Base-by-base conservation (phyloP, 2,113 vertebrate species). In the Acanthisitta chloris region DNA sequence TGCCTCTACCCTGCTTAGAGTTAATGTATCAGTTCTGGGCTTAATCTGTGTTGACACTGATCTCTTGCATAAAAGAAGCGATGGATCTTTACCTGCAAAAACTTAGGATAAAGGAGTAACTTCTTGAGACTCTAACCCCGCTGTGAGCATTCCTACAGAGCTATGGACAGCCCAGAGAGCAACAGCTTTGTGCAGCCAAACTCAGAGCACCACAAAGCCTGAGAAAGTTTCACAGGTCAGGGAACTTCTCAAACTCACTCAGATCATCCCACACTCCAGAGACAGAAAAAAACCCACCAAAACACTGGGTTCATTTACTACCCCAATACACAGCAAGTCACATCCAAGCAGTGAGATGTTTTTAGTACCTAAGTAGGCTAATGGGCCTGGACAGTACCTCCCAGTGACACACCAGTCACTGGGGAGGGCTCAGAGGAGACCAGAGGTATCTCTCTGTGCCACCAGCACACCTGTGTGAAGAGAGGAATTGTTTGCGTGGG, bases 291-390 rank as follows among this genome's bases (percentile, higher is more conserved):
- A 19, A 1, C 0, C 12, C 29, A 33, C 1, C 29, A 51, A 42
- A 59, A 76, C 23, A 38, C 12, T 51, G 31, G 14, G 23, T 45
- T 42, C 62, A 9, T 66, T 42, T 78, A 46, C 42, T 36, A 6
- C 57, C 58, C 62, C 62, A 70, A 28, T 2, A 33, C 8, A 34
- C 0, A 11, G 9, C 0, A 5, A 64, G 17, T 8, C 10, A 33
- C 5, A 6, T 19, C 34, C 51, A 25, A 77, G 42, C 54, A 55
- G 9, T 14, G 36, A 78, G 62, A 45, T 21, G 38, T 13, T 57
- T 43, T 43, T 8, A 74, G 34, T 14, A 17, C 2, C 14, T 6
- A 16, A 31, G 31, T 2, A 45, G 38, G 70, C 48, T 4, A 84
- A 46, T 0, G 18, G 61, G 78, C 58, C 59, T 46, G 18, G 31